Base-by-base conservation (phyloP, 2,888 invertebrate genomes). In the Hydriomena furcata region DNA sequence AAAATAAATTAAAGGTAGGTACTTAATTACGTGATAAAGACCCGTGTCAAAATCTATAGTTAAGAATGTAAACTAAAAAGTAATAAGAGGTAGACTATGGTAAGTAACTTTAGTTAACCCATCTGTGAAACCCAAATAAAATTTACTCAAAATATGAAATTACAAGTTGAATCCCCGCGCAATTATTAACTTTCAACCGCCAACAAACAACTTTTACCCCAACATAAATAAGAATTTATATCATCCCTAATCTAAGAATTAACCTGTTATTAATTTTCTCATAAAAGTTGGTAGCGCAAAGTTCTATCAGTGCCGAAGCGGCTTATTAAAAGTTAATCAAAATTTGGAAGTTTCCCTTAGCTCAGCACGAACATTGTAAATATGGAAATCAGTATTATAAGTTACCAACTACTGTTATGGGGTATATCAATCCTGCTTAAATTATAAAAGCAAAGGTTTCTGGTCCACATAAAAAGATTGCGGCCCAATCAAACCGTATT, bases 281-380 rank as follows among this genome's bases (percentile, higher is more conserved):
- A 40, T 49, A 50, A 57, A 52, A 52, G 42, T 58, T 58, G 42
- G 31, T 36, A 50, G 49, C 51, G 48, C 55, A 41, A 61, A 68
- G 60, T 66, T 69, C 53, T 61, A 67, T 66, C 65, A 54, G 62
- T 58, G 53, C 63, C 53, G 54, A 42, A 46, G 56, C 62, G 64
- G 63, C 71, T 70, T 74, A 75, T 73, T 76, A 71, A 74, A 76
- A 73, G 66, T 74, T 75, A 68, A 75, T 73, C 71, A 66, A 69
- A 68, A 71, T 68, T 70, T 62, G 53, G 60, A 64, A 66, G 63
- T 65, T 59, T 35, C n/a, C 42, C 55, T 43, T 34, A 58, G 58
- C 58, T 68, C 50, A 48, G 60, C 52, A 32, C 13, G 11, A 8
- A 4, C 46, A 31, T 7, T 24, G 40, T 38, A 43, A 31, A 46